Conservation (phyloP, 2,888 invertebrate genomes). For the Drosophila kokeensis region DNA sequence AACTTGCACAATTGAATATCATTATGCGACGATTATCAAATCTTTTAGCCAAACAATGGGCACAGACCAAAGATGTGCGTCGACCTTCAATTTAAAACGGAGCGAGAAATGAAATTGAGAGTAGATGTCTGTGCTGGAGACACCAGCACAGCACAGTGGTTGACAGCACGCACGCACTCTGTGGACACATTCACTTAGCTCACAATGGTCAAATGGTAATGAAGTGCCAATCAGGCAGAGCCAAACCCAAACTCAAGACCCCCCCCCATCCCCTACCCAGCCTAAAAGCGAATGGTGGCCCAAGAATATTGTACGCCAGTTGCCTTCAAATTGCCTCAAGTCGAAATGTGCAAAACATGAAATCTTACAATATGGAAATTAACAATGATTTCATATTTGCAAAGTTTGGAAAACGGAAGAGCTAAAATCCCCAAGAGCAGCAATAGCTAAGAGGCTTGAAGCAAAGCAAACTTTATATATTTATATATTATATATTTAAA, state of each 20-base stretch:
- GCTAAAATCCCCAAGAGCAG: slow-evolving; percentile 1
- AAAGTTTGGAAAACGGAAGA: slow-evolving; percentile 8
- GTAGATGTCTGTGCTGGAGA: slow-evolving; percentile 16
- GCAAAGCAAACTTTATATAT: background rate
- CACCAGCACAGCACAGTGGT: background rate
- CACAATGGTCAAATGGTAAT: slow-evolving; percentile 48
- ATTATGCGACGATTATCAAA: slow-evolving; percentile 19
- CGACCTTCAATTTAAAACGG: slow-evolving; percentile 21
- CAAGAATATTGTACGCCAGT: slow-evolving; percentile 49
- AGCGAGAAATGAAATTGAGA: slow-evolving; percentile 45
- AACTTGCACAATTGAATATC: slow-evolving; percentile 18
- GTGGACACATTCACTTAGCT: slow-evolving; percentile 70
- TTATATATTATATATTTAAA: no score
- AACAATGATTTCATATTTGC: slow-evolving; percentile 71
- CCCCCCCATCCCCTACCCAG: no score
- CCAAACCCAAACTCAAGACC: slow-evolving; percentile 8
- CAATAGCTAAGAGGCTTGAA: background rate
- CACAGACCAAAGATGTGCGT: slow-evolving; percentile 2
- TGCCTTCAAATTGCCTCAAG: slow-evolving; percentile 47
- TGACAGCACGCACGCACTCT: slow-evolving; percentile 17
- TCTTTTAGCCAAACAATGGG: slow-evolving; percentile 18
- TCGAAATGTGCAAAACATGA: slow-evolving; percentile 1
- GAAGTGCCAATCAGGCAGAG: slow-evolving; percentile 46
- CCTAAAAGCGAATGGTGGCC: slow-evolving; percentile 21
- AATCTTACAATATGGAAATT: slow-evolving; percentile 67